Conservation (phyloP, 2,888 invertebrate species). For the Ditula angustiorana region DNA sequence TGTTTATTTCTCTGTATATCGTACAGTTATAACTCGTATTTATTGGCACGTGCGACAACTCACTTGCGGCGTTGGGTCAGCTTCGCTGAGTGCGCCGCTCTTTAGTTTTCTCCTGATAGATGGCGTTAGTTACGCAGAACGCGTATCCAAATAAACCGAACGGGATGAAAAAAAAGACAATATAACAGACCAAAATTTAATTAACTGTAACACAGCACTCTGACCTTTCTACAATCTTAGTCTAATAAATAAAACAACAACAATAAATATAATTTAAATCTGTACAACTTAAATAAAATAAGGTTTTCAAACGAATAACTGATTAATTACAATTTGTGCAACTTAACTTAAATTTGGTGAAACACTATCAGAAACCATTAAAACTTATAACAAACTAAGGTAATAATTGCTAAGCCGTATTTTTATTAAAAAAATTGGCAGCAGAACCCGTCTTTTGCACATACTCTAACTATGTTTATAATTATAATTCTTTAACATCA, state of each 20-base stretch:
- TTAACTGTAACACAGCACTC: neutral
- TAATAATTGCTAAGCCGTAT: neutral
- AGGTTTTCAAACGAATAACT: constrained; percentile 47
- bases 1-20: no score
- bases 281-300: constrained; percentile 53
- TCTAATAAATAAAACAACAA: constrained; percentile 39
- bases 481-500: no score
- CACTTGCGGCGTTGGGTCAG: no score
- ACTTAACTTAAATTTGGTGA: neutral
- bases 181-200: constrained; percentile 1
- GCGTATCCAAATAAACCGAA: neutral
- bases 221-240: constrained; percentile 2
- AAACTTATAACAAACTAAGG: neutral
- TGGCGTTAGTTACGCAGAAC: no score
- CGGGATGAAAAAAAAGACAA: neutral
- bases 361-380: constrained; percentile 3
- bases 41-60: no score
- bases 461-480: neutral
- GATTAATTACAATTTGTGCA: constrained; percentile 44
- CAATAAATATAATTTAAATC: constrained; percentile 52
- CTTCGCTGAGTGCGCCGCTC: no score
- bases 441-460: neutral
- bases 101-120: no score
- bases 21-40: no score
- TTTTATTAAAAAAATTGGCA: neutral